Percentiles rank a stretch among this genome's conserved stretches.
phyloP scores from a whole-genome alignment of 2,888 invertebrate genomes.

The Epinotia nisella region DNA sequence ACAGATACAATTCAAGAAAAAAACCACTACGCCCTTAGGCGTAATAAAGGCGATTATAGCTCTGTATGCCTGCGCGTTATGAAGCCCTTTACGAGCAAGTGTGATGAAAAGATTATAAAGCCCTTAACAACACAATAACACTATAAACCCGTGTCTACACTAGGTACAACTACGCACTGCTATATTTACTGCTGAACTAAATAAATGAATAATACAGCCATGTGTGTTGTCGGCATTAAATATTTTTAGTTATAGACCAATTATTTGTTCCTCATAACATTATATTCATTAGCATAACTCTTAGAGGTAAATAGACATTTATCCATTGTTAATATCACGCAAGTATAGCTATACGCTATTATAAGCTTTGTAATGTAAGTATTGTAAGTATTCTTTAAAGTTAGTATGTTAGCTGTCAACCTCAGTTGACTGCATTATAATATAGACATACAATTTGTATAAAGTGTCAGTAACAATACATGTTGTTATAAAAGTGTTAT shows the following conservation, averaged over 20 bases:
- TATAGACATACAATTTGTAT: slow-evolving; percentile 8
- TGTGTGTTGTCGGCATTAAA: no score
- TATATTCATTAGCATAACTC: neutral
- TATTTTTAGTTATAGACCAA: no score
- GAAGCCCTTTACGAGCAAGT: no score
- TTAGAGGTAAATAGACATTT: neutral
- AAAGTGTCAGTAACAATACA: slow-evolving; percentile 14
- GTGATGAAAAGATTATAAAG: neutral
- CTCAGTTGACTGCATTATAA: neutral
- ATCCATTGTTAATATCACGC: neutral
- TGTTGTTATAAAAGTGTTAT: slow-evolving; percentile 1
- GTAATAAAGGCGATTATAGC: no score
- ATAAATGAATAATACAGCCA: no score
- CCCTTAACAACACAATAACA: slow-evolving; percentile 3
- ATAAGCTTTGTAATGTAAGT: no score
- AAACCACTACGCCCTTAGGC: no score
- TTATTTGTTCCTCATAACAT: neutral
- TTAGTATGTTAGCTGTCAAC: neutral
- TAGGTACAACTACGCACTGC: slow-evolving; percentile 17
- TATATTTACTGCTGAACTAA: slow-evolving; percentile 14
- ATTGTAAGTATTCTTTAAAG: no score
- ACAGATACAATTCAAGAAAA: no score
- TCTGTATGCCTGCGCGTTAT: no score
- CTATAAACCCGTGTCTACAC: slow-evolving; percentile 26
- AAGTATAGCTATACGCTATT: neutral